Percentiles rank a stretch among this genome's conserved stretches.
Conservation (phyloP, 2,113 vertebrate species). For the Morone saxatilis region DNA sequence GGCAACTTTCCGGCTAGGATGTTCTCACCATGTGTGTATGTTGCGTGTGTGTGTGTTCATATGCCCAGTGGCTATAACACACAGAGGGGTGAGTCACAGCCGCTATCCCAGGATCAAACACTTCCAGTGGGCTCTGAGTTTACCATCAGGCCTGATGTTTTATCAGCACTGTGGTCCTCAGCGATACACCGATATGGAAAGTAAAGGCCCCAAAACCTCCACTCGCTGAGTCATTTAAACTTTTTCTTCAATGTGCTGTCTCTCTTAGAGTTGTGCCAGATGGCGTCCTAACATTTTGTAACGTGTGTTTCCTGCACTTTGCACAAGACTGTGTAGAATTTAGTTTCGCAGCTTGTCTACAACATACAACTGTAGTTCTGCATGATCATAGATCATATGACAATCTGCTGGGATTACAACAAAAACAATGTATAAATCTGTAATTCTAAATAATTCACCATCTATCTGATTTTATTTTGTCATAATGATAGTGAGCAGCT, state of each 20-base stretch:
- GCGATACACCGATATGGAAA: constrained; percentile 40
- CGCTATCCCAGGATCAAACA: constrained; percentile 73
- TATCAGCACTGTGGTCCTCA: constrained; percentile 67
- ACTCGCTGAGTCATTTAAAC: constrained; percentile 8
- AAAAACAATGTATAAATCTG: not conserved
- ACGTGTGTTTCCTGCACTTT: constrained; percentile 10
- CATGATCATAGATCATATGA: not conserved
- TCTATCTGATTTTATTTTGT: too few species aligned
- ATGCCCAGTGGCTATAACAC: constrained; percentile 49
- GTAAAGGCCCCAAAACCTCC: constrained; percentile 23
- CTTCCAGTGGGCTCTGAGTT: constrained; percentile 59
- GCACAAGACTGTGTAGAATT: not conserved
- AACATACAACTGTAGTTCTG: not conserved
- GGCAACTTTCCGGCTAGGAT: constrained; percentile 58
- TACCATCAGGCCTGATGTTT: constrained; percentile 62
- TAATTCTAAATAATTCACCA: not conserved
- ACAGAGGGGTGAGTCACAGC: constrained; percentile 67
- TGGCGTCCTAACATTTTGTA: constrained; percentile 11
- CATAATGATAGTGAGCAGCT: too few species aligned
- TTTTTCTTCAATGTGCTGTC: constrained; percentile 8
- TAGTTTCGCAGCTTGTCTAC: not conserved
- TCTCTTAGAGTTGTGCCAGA: constrained; percentile 14
- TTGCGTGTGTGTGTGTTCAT: constrained; percentile 45
- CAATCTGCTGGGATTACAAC: not conserved
- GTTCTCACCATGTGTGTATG: constrained; percentile 51